Percentiles rank a stretch among this genome's conserved stretches.
These are phyloP conservation scores for Coluber constrictor DNA, from an alignment of 2,797 vertebrate genomes.

Conservation along the genomic window DNA sequence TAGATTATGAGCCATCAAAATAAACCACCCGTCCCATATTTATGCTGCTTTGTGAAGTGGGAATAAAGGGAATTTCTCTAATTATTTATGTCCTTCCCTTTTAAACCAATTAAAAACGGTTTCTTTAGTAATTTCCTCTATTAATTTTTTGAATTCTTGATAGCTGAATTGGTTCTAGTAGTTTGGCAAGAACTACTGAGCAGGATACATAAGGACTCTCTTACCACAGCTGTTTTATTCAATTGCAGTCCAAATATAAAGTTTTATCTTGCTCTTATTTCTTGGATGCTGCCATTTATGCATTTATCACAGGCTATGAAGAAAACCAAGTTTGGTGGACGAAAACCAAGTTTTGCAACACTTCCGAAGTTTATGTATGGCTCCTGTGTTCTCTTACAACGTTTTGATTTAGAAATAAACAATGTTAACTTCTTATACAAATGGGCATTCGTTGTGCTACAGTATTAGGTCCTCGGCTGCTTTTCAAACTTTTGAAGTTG, in stretches of 20 bases:
- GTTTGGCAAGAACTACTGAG: not conserved
- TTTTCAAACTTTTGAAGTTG: not conserved
- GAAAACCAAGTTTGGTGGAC: not conserved
- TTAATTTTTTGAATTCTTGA: not conserved
- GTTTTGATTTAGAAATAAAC: not conserved
- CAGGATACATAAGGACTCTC: not conserved
- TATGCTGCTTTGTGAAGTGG: not conserved
- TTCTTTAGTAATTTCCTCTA: not conserved
- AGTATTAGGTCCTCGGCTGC: not conserved
- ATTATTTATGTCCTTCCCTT: not conserved
- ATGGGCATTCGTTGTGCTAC: not conserved
- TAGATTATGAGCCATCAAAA: not conserved
- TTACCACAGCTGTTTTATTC: not conserved
- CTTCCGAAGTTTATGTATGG: not conserved
- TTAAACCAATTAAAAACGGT: not conserved
- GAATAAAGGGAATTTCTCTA: not conserved
- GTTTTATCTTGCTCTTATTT: not conserved
- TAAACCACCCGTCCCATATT: not conserved
- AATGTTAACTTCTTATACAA: not conserved
- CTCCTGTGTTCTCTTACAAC: not conserved
- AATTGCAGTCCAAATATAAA: not conserved
- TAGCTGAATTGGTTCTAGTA: not conserved
- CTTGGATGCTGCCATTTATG: not conserved
- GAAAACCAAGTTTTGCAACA: not conserved
- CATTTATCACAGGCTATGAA: not conserved